Percentiles rank a stretch among this genome's conserved stretches.
Conservation (phyloP, 2,113 vertebrate genomes). For the Junco hyemalis region DNA sequence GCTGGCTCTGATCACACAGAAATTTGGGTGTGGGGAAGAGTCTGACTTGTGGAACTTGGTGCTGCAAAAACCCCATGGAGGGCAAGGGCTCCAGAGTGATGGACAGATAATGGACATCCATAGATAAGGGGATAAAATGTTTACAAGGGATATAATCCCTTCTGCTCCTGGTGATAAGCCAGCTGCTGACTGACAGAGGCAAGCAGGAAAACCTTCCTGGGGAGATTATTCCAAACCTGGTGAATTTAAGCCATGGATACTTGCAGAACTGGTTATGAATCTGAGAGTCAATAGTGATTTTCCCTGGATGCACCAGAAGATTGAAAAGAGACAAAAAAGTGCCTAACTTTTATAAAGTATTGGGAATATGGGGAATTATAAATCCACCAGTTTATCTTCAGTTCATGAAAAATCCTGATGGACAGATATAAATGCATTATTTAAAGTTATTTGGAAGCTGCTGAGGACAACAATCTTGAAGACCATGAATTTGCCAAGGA, state of each 20-base stretch:
- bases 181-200: constrained; percentile 32
- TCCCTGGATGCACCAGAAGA: neutral
- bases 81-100: neutral
- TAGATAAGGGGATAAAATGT: constrained; percentile 28
- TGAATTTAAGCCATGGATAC: neutral
- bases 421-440: neutral
- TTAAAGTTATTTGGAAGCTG: neutral
- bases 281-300: neutral
- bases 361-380: neutral
- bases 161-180: constrained; percentile 55
- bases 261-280: neutral
- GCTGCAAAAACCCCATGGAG: neutral
- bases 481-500: neutral
- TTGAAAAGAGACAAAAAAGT: neutral
- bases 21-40: neutral
- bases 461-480: neutral
- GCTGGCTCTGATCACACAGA: neutral
- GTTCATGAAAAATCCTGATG: neutral
- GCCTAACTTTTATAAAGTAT: neutral
- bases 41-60: neutral
- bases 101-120: constrained; percentile 40
- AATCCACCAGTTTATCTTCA: neutral
- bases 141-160: constrained; percentile 40
- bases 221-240: constrained; percentile 9
- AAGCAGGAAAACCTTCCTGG: constrained; percentile 10